Evolutionary conservation across 1,140 invertebrate species (phyloP).

Genomic region (Latrodectus geometricus): DNA sequence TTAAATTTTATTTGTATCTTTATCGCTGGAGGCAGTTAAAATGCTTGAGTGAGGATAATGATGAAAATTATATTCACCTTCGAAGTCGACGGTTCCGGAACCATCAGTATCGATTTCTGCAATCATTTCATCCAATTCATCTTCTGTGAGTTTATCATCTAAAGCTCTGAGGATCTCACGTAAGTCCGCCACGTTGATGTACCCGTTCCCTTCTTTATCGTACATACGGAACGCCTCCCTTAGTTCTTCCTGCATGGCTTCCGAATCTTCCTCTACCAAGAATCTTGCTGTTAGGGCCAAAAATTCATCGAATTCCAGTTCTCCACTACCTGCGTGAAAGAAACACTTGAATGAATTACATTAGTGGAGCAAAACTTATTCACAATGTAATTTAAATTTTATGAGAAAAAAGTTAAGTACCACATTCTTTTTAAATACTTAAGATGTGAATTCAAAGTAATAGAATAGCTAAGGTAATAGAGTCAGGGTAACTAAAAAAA

Average conservation of each 20-base stretch:
- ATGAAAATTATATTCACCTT: conserved; percentile 72
- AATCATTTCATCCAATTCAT: conserved; percentile 94
- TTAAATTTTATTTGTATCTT: background rate
- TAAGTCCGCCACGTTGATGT: conserved; percentile 92
- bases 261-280: conserved; percentile 94
- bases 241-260: conserved; percentile 93
- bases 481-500: too few relatives aligned
- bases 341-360: background rate
- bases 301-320: conserved; percentile 95
- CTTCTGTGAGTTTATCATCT: conserved; percentile 90
- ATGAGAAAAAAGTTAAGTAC: too few relatives aligned
- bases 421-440: too few relatives aligned
- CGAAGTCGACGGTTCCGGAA: conserved; percentile 87
- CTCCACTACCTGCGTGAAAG: conserved; percentile 81
- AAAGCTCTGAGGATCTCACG: conserved; percentile 91
- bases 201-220: conserved; percentile 85
- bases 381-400: too few relatives aligned
- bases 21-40: background rate
- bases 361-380: background rate
- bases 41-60: background rate
- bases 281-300: conserved; percentile 92
- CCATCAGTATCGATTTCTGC: conserved; percentile 96
- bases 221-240: conserved; percentile 92
- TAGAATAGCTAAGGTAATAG: too few relatives aligned
- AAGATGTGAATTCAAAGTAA: too few relatives aligned